Base-by-base conservation (phyloP, 2,797 vertebrate species). In the Catamblyrhynchus diadema region DNA sequence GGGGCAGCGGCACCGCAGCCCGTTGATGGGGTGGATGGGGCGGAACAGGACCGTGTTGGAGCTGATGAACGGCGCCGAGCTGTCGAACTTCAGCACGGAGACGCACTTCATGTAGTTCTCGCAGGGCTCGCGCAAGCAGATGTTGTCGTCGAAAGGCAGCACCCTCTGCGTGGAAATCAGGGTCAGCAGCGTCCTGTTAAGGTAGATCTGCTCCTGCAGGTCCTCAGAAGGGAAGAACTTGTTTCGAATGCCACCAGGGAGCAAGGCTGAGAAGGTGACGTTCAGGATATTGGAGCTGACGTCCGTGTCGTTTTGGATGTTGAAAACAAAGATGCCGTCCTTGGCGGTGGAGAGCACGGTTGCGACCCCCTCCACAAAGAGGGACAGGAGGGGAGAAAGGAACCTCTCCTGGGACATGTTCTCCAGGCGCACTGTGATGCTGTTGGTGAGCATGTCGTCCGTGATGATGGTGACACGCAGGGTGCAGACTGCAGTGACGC, bases 81-180 rank as follows among this genome's bases (percentile, higher is more conserved):
- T 99, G 98, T 99, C 99, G 0, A 99, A 99, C 96, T 98, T 98
- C 59, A 99, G 98, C 59, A 99, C 99, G 0, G 99, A 99, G n/a
- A 99, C 99, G 0, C 99, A 99, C 96, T 99, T 99, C 99, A 99
- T 99, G 98, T 99, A 99, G 98, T 99, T 99, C 98, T 99, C 99
- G 5, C 99, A 99, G n/a, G 99, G 99, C 97, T 99, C 99, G 0
- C 99, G 98, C 93, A 99, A 95, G 96, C 99, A 99, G 97, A 99
- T 99, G 98, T 99, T 99, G 98, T 99, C 99, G 1, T 99, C 99
- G 1, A 99, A 99, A 7, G 99, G 99, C 90, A 99, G 98, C 83
- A 99, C 99, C 83, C 99, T 98, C 97, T 99, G 99, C 0, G 98
- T 98, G 7, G 99, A 99, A 90, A 99, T 99, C 59, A 96, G 97